Evolutionary conservation across 2,797 vertebrate genomes (phyloP).

Genomic region (Craterocephalus amniculus): DNA sequence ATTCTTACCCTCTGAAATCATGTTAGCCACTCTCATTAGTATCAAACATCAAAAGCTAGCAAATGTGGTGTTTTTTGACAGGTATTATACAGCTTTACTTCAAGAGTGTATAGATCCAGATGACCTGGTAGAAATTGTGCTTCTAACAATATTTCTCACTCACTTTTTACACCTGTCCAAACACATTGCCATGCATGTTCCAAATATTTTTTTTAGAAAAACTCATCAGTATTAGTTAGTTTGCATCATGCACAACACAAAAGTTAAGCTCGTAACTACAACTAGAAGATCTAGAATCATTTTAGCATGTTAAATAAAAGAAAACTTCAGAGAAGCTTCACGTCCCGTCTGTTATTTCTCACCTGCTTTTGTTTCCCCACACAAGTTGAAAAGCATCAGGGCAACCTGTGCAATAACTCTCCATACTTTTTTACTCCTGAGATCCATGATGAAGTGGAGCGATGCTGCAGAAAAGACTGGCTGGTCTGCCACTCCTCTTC

Average conservation of each 20-base stretch:
- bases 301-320: constrained; percentile 1
- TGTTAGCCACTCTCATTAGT: too few species aligned
- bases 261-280: background rate
- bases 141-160: constrained; percentile 2
- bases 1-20: background rate
- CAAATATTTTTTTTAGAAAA: background rate
- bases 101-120: background rate
- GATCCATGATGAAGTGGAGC: constrained; percentile 56
- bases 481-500: constrained; percentile 14
- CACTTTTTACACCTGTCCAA: background rate
- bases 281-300: too few species aligned
- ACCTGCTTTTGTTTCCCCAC: constrained; percentile 50
- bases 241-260: background rate
- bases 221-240: background rate
- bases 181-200: background rate
- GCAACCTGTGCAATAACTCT: constrained; percentile 50
- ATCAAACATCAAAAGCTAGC: background rate
- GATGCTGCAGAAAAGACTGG: constrained; percentile 36
- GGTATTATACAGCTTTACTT: constrained; percentile 3
- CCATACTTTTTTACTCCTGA: constrained; percentile 57
- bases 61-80: rapidly evolving
- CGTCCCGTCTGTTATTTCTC: constrained; percentile 19
- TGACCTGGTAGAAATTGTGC: background rate
- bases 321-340: background rate
- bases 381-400: constrained; percentile 51